Base-by-base conservation (phyloP, 2,888 invertebrate species). In the Drosophila meridionalis region DNA sequence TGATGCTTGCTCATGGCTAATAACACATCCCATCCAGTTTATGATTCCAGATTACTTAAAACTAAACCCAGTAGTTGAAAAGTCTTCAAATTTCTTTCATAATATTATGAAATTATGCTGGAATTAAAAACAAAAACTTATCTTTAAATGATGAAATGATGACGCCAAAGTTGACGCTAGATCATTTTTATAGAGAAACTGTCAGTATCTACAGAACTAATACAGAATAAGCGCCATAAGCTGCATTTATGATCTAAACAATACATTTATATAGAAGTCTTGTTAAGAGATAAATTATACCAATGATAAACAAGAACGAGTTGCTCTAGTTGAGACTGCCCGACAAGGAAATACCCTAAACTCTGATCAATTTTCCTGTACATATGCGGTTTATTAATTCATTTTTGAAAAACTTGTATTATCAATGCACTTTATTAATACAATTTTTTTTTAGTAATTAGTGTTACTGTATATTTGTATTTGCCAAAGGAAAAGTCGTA, bases 71-170 rank as follows among this genome's bases (percentile, higher is more conserved):
- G 32, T 20, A 45, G 11, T 26, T 47, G 7, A 3, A 20, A 20
- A 11, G 11, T 34, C 6, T 11, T 9, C 11, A 11, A n/a, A 20
- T n/a, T n/a, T n/a, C 36, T 62, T 71, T 52, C 56, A 55, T 55
- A 42, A 42, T 63, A 52, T 34, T 45, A 43, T 38, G 48, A 48
- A 78, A 69, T 48, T 11, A 42, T 34, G 71, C n/a, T 50, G 12
- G 34, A 40, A 30, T 50, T 12, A 12, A 11, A 30, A 12, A 9
- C 8, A 12, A 9, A 42, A 36, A 20, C 9, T 34, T 12, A 63
- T 14, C 53, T 55, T 26, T 4, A 12, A 28, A 43, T 71, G 9
- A 50, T 12, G 7, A 40, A 36, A 50, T 50, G 9, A n/a, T n/a
- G 30, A 42, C 8, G 2, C 5, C 0, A 8, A n/a, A 45, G 1